Evolutionary conservation across 2,797 vertebrate genomes (phyloP), one percentile per base, ranked within the genome.

Genomic region (Phyllotis vaccarum): DNA sequence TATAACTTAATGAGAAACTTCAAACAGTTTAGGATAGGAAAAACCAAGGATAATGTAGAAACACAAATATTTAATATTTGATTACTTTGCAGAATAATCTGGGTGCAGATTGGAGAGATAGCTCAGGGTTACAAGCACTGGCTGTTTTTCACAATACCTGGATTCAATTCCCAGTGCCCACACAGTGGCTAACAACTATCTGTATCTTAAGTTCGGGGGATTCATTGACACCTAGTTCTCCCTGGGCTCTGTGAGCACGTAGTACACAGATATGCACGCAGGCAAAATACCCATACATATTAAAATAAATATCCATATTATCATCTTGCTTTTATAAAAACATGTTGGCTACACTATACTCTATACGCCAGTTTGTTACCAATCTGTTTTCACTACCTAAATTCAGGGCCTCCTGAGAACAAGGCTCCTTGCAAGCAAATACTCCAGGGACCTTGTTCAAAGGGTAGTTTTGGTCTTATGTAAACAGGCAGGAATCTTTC

Each of bases 401-500:
- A 95, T 74, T 70, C 31, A 94, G 79, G 34, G 40, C 58, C 37
- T 95, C 80, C 86, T 86, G 34, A 74, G 90, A 94, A 40, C 37
- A 56, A 19, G 37, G 27, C 1, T 97, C 89, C 60, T 58, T 56
- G 37, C 64, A 96, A 93, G 62, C 52, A 5, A 49, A 8, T 27
- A 91, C 94, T 64, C 62, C 27, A 14, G 60, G 37, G 74, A 95
- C 49, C 37, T 81, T 60, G 56, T 75, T 86, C 82, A 72, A 92
- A 88, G 76, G 86, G 87, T 86, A 54, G 43, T 93, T 93, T 66
- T 86, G 87, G 86, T 74, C 92, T 97, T 90, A 89, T 29, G 96
- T 81, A 97, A 97, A 68, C 40, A 95, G 62, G 79, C 54, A 82
- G 87, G 79, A 94, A 31, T 91, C 92, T 97, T 97, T 96, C 96